Evolutionary conservation across 2,888 invertebrate species (phyloP).

Genomic region (Seira ritae): DNA sequence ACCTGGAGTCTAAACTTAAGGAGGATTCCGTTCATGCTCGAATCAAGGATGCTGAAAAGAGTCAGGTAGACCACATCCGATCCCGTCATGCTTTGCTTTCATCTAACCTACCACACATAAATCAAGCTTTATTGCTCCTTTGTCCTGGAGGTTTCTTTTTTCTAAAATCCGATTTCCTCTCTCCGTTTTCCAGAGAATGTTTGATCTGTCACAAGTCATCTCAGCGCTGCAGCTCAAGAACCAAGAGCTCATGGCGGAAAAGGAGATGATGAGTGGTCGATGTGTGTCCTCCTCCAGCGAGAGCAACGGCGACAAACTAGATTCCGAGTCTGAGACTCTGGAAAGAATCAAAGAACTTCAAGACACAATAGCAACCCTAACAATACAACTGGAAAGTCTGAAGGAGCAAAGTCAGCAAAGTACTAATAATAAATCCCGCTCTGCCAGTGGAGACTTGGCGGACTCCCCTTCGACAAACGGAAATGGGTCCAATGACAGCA

Average conservation of each 20-base stretch:
- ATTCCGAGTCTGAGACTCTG: constrained; percentile 70
- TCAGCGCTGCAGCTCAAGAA: constrained; percentile 80
- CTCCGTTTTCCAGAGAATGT: constrained; percentile 69
- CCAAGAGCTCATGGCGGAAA: constrained; percentile 95
- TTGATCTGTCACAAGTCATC: constrained; percentile 71
- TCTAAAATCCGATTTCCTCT: constrained; percentile 32
- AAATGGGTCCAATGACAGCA: constrained; percentile 55
- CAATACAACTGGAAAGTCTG: constrained; percentile 86
- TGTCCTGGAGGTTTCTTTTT: constrained; percentile 29
- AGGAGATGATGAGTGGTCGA: constrained; percentile 87
- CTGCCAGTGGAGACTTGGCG: not conserved
- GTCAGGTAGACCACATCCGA: too few species aligned
- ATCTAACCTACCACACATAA: not conserved
- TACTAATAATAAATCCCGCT: constrained; percentile 2
- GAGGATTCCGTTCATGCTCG: constrained; percentile 73
- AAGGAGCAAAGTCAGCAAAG: constrained; percentile 59
- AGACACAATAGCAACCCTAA: constrained; percentile 93
- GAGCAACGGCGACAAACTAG: constrained; percentile 69
- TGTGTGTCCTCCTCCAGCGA: constrained; percentile 70
- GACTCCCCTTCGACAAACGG: constrained; percentile 31
- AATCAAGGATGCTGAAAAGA: constrained; percentile 72
- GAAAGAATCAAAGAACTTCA: constrained; percentile 79
- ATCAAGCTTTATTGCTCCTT: not conserved
- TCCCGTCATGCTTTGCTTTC: not conserved
- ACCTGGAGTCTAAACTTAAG: constrained; percentile 80